Evolutionary conservation across 2,113 vertebrate genomes (phyloP).

Genomic region (Mellivora capensis): DNA sequence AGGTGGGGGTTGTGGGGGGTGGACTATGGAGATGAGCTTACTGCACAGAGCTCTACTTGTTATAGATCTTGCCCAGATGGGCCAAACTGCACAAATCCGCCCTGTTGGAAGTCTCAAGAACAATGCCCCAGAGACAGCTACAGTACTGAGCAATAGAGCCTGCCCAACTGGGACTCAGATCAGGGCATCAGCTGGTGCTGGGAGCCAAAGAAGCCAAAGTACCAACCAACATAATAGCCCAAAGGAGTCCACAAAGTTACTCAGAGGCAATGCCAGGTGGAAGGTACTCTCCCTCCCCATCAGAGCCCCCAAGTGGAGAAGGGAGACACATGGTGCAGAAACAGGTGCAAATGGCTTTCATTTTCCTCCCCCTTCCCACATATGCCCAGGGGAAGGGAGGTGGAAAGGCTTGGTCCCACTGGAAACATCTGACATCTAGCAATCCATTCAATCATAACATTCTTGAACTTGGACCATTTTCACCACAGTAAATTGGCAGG

Average conservation of each 20-base stretch:
- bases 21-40: slow-evolving; percentile 75
- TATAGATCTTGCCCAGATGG: slow-evolving; percentile 77
- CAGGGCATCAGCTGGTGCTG: slow-evolving; percentile 74
- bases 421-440: neutral
- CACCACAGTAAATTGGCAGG: neutral
- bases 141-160: slow-evolving; percentile 67
- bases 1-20: slow-evolving; percentile 44
- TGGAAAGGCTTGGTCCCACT: neutral
- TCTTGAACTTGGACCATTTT: slow-evolving; percentile 15
- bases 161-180: slow-evolving; percentile 69
- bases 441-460: neutral
- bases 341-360: slow-evolving; percentile 33
- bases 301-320: neutral
- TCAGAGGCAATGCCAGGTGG: slow-evolving; percentile 65
- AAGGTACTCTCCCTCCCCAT: neutral
- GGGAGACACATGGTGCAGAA: neutral
- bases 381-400: neutral
- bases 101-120: slow-evolving; percentile 78
- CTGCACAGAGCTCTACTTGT: slow-evolving; percentile 77
- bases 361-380: slow-evolving; percentile 24
- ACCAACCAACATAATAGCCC: slow-evolving; percentile 70
- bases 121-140: slow-evolving; percentile 76
- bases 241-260: slow-evolving; percentile 70
- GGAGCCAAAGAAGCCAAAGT: slow-evolving; percentile 70
- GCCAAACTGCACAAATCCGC: slow-evolving; percentile 77